Conservation (phyloP, 2,113 vertebrate genomes). For the Apeltes quadracus region DNA sequence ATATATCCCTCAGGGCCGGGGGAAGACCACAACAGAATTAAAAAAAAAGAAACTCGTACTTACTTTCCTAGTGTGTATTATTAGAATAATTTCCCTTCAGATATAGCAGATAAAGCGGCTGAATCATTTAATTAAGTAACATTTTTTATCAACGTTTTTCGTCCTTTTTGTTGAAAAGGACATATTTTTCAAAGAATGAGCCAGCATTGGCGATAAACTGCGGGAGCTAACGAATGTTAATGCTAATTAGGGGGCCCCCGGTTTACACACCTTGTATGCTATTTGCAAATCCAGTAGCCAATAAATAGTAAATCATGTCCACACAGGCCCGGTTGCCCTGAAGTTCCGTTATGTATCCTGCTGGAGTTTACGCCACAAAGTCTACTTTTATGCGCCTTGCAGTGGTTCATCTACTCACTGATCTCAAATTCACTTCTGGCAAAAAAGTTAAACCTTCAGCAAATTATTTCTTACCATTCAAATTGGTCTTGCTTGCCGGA, state of each 20-base stretch:
- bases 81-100: no score
- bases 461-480: constrained; percentile 33
- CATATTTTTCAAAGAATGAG: not conserved
- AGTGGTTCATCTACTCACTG: constrained; percentile 18
- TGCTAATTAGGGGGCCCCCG: no score
- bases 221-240: no score
- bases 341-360: not conserved
- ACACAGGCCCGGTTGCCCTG: not conserved
- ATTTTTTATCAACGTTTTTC: not conserved
- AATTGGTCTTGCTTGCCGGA: not conserved
- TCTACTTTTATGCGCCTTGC: constrained; percentile 33
- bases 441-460: constrained; percentile 14
- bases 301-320: not conserved
- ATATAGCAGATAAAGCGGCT: not conserved
- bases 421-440: constrained; percentile 40
- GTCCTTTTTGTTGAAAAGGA: not conserved
- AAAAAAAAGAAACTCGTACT: not conserved
- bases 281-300: constrained; percentile 26
- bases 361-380: constrained; percentile 8
- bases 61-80: not conserved
- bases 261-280: not conserved
- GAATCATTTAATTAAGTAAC: not conserved
- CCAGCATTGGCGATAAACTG: not conserved
- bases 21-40: not conserved
- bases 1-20: not conserved